phyloP scores from a whole-genome alignment of 2,888 invertebrate genomes.

The Napeogenes sylphis region DNA sequence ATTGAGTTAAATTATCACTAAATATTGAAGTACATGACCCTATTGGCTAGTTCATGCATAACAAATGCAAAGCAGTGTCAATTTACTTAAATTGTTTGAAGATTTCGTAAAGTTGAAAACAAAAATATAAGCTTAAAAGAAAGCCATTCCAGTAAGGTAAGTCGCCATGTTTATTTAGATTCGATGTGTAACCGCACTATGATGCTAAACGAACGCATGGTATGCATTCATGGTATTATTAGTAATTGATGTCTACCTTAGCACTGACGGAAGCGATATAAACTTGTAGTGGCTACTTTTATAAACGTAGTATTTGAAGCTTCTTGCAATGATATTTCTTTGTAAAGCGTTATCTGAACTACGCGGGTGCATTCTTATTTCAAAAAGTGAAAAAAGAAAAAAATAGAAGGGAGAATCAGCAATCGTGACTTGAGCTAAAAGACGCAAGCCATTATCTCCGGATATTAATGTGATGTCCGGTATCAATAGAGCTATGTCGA shows the following conservation, averaged over 20 bases:
- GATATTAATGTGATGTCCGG: slow-evolving; percentile 59
- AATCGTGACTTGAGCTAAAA: slow-evolving; percentile 71
- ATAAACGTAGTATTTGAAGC: slow-evolving; percentile 57
- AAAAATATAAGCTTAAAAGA: slow-evolving; percentile 63
- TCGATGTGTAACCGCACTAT: slow-evolving; percentile 64
- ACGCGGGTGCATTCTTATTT: slow-evolving; percentile 74
- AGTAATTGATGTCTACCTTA: slow-evolving; percentile 53
- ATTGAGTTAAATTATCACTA: slow-evolving; percentile 23
- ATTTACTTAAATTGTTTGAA: slow-evolving; percentile 48
- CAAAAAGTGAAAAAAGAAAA: slow-evolving; percentile 68
- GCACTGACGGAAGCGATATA: slow-evolving; percentile 69
- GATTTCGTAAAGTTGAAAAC: slow-evolving; percentile 47
- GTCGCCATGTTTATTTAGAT: slow-evolving; percentile 55
- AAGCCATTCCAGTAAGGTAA: slow-evolving; percentile 73
- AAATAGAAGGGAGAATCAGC: slow-evolving; percentile 73
- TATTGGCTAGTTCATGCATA: slow-evolving; percentile 73
- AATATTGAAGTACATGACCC: slow-evolving; percentile 60
- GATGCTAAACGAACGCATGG: slow-evolving; percentile 62
- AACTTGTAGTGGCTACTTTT: slow-evolving; percentile 62
- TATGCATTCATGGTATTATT: slow-evolving; percentile 48
- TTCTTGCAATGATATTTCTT: slow-evolving; percentile 59
- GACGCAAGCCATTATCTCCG: slow-evolving; percentile 66
- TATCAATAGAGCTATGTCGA: slow-evolving; percentile 56
- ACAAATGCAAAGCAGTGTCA: slow-evolving; percentile 76
- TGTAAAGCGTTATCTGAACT: slow-evolving; percentile 68